Base-by-base conservation (phyloP, 2,113 vertebrate genomes). In the Seriola rivoliana region DNA sequence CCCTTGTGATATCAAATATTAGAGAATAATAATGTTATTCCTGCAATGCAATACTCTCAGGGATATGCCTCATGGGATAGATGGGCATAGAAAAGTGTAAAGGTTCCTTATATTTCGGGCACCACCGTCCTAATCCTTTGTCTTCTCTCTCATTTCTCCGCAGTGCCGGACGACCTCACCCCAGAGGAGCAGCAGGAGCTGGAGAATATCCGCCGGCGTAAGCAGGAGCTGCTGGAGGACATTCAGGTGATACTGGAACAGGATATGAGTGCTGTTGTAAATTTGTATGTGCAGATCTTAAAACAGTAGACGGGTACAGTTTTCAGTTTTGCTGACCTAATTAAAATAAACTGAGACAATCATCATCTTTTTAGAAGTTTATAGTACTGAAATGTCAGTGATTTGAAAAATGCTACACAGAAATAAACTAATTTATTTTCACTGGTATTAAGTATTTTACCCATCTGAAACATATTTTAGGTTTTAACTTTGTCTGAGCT, bases 181-280 rank as follows among this genome's bases (percentile, higher is more conserved):
- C 96, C 97, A 0, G 97, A 98, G 93, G 98, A 99, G 94, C 95
- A 97, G 74, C 96, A 97, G 92, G 98, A 99, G 79, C 93, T 99
- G 92, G 97, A 98, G 91, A 99, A 97, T 91, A 99, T 99, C 85
- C 97, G 98, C 46, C 95, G 97, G 48, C 96, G 98, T 74, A 99
- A 99, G 91, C 97, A 97, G 94, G 98, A 99, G 93, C 96, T 99
- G 94, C 96, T 97, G 92, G 97, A 97, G 4, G 98, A 99, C 94
- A 99, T 99, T 93, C 97, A 99, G 98, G 98, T 99, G 93, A 8
- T 1, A 0, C 5, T 67, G 62, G 36, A 52, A 12, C 8, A 54
- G 10, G 21, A 67, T 65, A 19, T 42, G 4, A 7, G 0, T 11
- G 13, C 23, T 63, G 23, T 38, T 68, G 23, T 34, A 21, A 48